Base-by-base conservation (phyloP, 2,113 vertebrate species). In the Siphamia tubifer region DNA sequence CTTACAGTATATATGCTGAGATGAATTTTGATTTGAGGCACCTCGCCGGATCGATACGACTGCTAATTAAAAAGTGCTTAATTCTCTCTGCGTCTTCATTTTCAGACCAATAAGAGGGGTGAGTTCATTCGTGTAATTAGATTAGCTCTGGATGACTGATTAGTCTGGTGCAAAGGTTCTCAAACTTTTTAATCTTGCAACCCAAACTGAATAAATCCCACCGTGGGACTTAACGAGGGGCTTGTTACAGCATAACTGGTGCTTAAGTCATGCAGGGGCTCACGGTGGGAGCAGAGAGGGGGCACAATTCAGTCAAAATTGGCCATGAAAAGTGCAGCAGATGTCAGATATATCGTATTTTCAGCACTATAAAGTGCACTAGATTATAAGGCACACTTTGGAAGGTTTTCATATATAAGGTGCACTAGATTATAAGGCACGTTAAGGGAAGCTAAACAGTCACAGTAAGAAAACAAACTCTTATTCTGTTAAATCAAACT, bases 111-210 rank as follows among this genome's bases (percentile, higher is more conserved):
- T 1, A 24, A 61, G 81, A 74, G 61, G 16, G 21, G 70, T 57
- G 67, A 69, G 77, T 81, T 83, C 71, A 74, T 49, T 81, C 28
- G 76, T 82, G 69, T 86, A 70, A 85, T 86, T 75, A 76, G 78
- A 82, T 87, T 88, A 85, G 42, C 13, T 19, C 16, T 1, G 71
- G 68, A 24, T 75, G 82, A 52, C 61, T 79, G 80, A 80, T 73
- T 84, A 71, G 73, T 80, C 83, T 85, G 77, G 68, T 67, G 68
- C 78, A 85, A 77, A 81, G 81, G 77, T 76, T 76, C 40, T 74
- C 68, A 64, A 85, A 85, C 74, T 81, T 89, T 81, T 80, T 84
- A 87, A 85, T 89, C 83, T 82, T 2, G 17, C 73, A 47, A 45
- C 40, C 71, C 78, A 77, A 79, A 86, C 73, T 58, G 56, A 62